phyloP scores from a whole-genome alignment of 2,797 vertebrate species.

The Saxicola maurus region DNA sequence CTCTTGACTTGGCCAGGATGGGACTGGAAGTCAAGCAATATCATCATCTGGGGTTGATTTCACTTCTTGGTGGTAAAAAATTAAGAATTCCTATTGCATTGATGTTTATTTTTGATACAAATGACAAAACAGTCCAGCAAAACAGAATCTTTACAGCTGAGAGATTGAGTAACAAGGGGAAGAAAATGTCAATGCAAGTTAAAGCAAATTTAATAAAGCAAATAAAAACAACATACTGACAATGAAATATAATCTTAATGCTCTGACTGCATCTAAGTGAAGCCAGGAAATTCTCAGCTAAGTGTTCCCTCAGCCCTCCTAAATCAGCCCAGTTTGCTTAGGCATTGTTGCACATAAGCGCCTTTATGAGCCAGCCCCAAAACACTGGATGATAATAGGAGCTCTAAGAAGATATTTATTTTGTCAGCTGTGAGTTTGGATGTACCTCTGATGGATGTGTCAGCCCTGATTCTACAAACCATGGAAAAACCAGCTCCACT shows the following conservation, averaged over 20 bases:
- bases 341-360: constrained; percentile 44
- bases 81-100: neutral
- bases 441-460: neutral
- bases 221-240: constrained; percentile 53
- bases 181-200: constrained; percentile 56
- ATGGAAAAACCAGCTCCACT: neutral
- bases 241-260: constrained; percentile 45
- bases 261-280: constrained; percentile 40
- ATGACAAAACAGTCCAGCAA: neutral
- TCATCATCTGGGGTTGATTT: neutral
- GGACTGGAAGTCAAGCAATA: neutral
- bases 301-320: constrained; percentile 52
- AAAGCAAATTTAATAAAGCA: constrained; percentile 65
- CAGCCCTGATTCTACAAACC: neutral
- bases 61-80: neutral
- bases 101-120: neutral
- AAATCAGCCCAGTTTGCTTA: constrained; percentile 59
- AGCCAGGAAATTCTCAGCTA: constrained; percentile 51
- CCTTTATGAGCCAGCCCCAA: constrained; percentile 52
- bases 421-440: constrained; percentile 15
- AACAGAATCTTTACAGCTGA: constrained; percentile 10
- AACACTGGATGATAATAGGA: constrained; percentile 57
- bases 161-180: constrained; percentile 35
- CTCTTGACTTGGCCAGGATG: neutral
- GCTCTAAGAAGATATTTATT: constrained; percentile 44